These are phyloP conservation scores for Tetranychus piercei DNA, from an alignment of 2,888 invertebrate species.

Conservation along the genomic window DNA sequence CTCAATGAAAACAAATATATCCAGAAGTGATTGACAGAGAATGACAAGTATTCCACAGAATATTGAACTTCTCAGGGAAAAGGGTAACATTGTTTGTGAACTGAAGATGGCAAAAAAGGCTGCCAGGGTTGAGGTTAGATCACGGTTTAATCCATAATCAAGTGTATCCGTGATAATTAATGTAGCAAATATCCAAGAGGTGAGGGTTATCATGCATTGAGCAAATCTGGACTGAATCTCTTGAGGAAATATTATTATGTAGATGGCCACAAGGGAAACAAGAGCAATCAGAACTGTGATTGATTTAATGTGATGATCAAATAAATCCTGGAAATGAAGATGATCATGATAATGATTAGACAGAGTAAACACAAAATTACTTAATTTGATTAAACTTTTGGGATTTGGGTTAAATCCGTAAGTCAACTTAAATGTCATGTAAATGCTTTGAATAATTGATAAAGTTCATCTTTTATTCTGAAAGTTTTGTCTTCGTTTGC, in stretches of 20 bases:
- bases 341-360: background rate
- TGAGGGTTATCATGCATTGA: constrained; percentile 22
- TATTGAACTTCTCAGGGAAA: constrained; percentile 49
- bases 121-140: constrained; percentile 37
- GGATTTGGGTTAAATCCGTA: too few relatives aligned
- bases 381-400: too few relatives aligned
- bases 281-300: constrained; percentile 18
- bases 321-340: background rate
- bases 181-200: constrained; percentile 37
- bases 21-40: constrained; percentile 46
- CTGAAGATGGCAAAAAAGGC: constrained; percentile 59
- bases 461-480: too few relatives aligned
- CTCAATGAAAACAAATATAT: constrained; percentile 37
- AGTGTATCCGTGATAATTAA: constrained; percentile 39
- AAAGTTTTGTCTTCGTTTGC: too few relatives aligned
- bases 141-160: constrained; percentile 37
- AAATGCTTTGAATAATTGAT: too few relatives aligned
- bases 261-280: constrained; percentile 21
- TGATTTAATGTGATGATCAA: constrained; percentile 11
- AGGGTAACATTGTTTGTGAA: constrained; percentile 65
- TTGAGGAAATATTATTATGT: constrained; percentile 23
- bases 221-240: constrained; percentile 24
- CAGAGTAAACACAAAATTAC: background rate
- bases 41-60: constrained; percentile 51
- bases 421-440: too few relatives aligned